A percentile compares a stretch with the other conserved stretches of the same genome.
Conservation (phyloP, 2,888 invertebrate genomes). For the Prosapia bicincta region DNA sequence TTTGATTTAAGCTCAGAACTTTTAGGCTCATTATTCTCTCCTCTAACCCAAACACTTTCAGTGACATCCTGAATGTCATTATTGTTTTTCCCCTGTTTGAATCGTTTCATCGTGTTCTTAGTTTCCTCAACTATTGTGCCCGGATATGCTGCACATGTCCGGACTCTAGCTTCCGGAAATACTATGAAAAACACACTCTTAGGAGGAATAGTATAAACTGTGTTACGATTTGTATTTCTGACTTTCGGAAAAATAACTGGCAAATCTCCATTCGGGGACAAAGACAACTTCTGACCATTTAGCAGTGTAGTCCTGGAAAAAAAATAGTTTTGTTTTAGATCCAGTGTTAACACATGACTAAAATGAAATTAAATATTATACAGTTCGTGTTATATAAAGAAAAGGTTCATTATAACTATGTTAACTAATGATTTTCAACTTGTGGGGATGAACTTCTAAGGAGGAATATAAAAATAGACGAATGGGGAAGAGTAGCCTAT, state of each 20-base stretch:
- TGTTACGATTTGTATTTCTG: constrained; percentile 30
- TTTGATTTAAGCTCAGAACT: not conserved
- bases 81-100: not conserved
- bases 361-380: too few species aligned
- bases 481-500: too few species aligned
- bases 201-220: constrained; percentile 32
- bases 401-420: too few species aligned
- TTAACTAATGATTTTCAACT: too few species aligned
- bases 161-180: constrained; percentile 37
- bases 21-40: not conserved
- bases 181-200: constrained; percentile 39
- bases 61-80: not conserved
- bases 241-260: constrained; percentile 42
- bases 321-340: too few species aligned
- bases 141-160: constrained; percentile 31
- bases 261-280: constrained; percentile 52
- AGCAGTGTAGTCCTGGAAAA: constrained; percentile 57
- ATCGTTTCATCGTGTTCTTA: not conserved
- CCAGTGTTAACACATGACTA: too few species aligned
- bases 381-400: too few species aligned
- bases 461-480: too few species aligned
- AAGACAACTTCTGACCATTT: constrained; percentile 58
- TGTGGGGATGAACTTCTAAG: too few species aligned
- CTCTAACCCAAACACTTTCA: not conserved
- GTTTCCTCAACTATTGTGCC: not conserved